Base-by-base conservation (phyloP, 2,113 vertebrate genomes). In the Myrmophylax atrothorax region DNA sequence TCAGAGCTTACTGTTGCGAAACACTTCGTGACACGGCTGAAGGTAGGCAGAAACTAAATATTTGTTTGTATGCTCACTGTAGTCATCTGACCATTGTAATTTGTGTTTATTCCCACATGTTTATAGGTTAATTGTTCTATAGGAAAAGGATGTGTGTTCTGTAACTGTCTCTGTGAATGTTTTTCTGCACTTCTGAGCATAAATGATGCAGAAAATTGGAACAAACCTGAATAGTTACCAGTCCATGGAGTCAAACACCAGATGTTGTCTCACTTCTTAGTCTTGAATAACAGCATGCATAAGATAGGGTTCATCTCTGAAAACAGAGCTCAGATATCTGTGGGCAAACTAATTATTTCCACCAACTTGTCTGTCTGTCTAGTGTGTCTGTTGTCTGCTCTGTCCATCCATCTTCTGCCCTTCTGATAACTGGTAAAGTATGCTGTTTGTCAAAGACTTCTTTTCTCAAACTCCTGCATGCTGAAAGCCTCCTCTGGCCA, bases 21-120 rank as follows among this genome's bases (percentile, higher is more conserved):
- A 22, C 98, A 99, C 97, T 99, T 99, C 42, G 98, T 98, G 93
- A 97, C 94, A 4, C 98, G 99, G 87, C 96, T 99, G 81, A 98
- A 98, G 99, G 99, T 99, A 31, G 98, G 98, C 83, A 47, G 58
- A 31, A 93, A 28, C 15, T 18, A 14, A 42, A 2, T 18, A 3
- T 38, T 63, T 63, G 20, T 76, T 58, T 62, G 72, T 23, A 2
- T 29, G 42, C 24, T 66, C 5, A 0, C 29, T 56, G 20, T 35
- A 10, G 72, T 55, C 79, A 8, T 44, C 42, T 50, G 52, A 40
- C 58, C 60, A 26, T 47, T 19, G 5, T 16, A 20, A 16, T 76
- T n/a, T 53, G 18, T 64, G 33, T 68, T 68, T 46, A 5, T 84
- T 77, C 17, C 17, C 66, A n/a, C 0, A 0, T n/a, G 15, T 62